Evolutionary conservation across 2,888 invertebrate genomes (phyloP).

Genomic region (Lepidochrysops patricia): DNA sequence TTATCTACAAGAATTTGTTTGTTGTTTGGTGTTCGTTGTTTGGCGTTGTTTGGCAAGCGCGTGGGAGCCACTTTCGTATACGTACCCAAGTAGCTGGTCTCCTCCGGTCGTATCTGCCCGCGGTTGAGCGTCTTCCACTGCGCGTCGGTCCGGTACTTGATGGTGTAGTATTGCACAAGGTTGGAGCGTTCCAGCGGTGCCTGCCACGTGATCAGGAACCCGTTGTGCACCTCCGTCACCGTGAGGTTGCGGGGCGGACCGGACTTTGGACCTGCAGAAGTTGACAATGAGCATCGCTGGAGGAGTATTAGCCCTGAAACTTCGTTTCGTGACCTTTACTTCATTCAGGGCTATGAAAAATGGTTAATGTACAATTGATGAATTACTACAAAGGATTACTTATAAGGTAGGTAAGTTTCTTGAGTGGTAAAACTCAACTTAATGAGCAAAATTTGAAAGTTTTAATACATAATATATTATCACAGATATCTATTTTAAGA

Average conservation of each 20-base stretch:
- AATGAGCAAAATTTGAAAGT: no score
- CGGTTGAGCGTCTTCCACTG: conserved; percentile 92
- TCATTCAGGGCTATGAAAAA: no score
- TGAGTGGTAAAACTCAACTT: not conserved
- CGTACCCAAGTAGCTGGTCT: conserved; percentile 88
- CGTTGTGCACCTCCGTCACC: conserved; percentile 90
- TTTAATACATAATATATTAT: no score
- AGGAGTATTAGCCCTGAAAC: not conserved
- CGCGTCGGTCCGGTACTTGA: conserved; percentile 92
- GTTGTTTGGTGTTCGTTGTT: no score
- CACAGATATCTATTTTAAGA: not conserved
- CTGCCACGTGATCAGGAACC: conserved; percentile 93
- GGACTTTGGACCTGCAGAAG: conserved; percentile 86
- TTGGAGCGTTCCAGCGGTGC: conserved; percentile 86
- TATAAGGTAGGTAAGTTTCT: not conserved
- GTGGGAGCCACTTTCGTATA: no score
- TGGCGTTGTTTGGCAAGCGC: no score
- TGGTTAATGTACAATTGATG: no score
- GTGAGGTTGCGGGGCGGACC: conserved; percentile 93
- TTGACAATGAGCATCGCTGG: not conserved
- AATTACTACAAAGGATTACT: no score
- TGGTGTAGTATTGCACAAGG: conserved; percentile 90
- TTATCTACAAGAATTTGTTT: no score
- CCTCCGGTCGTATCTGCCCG: conserved; percentile 90
- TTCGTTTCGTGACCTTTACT: no score